phyloP scores from a whole-genome alignment of 2,888 invertebrate species.

The Limnephilus marmoratus region DNA sequence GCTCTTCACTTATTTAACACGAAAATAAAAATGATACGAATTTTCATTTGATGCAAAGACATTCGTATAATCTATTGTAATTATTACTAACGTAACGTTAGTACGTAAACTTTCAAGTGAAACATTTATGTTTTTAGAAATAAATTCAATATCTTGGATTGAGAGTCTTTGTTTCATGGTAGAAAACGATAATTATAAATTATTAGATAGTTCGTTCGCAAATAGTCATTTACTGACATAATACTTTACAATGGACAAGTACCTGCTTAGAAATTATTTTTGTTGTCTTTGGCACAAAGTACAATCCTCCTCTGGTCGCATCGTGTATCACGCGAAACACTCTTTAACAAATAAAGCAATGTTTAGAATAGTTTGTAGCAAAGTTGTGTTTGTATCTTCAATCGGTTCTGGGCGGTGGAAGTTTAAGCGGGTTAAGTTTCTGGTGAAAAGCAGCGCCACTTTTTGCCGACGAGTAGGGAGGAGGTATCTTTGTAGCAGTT shows the following conservation, averaged over 20 bases:
- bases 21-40: no score
- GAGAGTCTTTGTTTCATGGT: no score
- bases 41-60: no score
- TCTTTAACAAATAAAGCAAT: constrained; percentile 25
- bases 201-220: no score
- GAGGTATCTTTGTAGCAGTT: not conserved
- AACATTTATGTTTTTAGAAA: no score
- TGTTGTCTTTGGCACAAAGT: not conserved
- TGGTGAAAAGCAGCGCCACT: not conserved
- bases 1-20: no score
- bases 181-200: no score
- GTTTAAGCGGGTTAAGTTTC: not conserved
- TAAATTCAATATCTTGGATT: no score
- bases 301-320: not conserved
- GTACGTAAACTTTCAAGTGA: no score
- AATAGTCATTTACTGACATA: not conserved
- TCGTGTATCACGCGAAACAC: constrained; percentile 4
- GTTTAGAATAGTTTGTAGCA: constrained; percentile 29
- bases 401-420: not conserved
- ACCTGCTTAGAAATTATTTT: not conserved
- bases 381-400: constrained; percentile 19
- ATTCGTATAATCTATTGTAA: no score
- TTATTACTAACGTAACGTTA: no score
- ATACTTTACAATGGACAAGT: no score
- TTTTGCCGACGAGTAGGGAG: not conserved